Base-by-base conservation (phyloP, 2,113 vertebrate species). In the Megaptera novaeangliae region DNA sequence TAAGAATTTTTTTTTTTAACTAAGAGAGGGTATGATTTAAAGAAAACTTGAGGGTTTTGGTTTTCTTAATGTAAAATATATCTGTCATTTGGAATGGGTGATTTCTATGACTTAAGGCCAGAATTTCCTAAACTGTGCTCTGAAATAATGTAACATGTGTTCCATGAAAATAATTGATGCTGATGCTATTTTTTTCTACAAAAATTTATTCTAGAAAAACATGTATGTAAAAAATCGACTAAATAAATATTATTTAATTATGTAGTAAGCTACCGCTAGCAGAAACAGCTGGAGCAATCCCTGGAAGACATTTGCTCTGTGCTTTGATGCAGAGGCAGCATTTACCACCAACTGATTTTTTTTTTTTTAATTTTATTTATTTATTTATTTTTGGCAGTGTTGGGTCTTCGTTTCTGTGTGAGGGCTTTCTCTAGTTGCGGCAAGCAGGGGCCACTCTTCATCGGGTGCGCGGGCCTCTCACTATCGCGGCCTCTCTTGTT, bases 181-280 rank as follows among this genome's bases (percentile, higher is more conserved):
- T 36, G 36, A 84, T 78, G 21, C 9, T 78, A 27, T n/a, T 71
- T 96, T 88, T 61, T 89, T 21, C 63, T 83, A 94, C 74, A 61
- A 91, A 95, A 77, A 88, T 83, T 91, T 93, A 63, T 88, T 95
- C 59, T 69, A 78, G 92, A 83, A 78, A 92, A 80, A 52, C 75
- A 23, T 11, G 44, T 34, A 17, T 75, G 44, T 52, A 52, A 52
- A 52, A 52, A 52, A 52, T 52, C 52, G 17, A 52, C 10, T 72
- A 64, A 93, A 83, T 3, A 71, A 75, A 68, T 97, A 68, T 27
- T 34, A 91, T 80, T 87, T 72, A 96, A 46, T 83, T 75, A 69
- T 64, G 27, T 78, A 71, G 34, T 49, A 82, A 77, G 69, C 34
- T 94, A 27, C 44, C 68, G 83, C 61, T 68, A 77, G 39, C 13